Conservation (phyloP, 2,113 vertebrate species). For the Prunella himalayana region DNA sequence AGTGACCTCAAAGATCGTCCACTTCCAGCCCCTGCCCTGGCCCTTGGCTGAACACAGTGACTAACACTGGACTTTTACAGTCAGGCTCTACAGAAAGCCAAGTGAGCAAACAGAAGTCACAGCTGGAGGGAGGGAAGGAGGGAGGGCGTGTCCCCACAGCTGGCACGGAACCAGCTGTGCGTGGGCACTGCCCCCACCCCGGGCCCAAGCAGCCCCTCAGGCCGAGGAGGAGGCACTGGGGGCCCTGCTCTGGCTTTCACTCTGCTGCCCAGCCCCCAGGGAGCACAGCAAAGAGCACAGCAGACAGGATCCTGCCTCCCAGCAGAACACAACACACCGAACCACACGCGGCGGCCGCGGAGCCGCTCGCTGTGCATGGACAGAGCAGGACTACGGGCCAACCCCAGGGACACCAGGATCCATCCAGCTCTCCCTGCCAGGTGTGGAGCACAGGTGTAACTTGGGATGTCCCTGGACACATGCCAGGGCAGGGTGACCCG, state of each 20-base stretch:
- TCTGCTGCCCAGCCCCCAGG: background rate
- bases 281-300: background rate
- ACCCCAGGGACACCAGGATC: accelerated
- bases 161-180: accelerated
- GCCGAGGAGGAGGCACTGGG: background rate
- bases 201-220: background rate
- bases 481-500: accelerated
- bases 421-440: accelerated
- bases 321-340: background rate
- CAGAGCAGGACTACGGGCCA: accelerated
- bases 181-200: accelerated
- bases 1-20: background rate
- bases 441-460: accelerated
- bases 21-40: background rate
- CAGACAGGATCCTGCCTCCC: accelerated
- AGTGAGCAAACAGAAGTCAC: accelerated
- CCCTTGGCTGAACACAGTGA: background rate
- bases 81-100: background rate
- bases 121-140: background rate
- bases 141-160: background rate
- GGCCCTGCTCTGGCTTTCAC: background rate
- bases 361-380: accelerated
- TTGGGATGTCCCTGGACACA: accelerated
- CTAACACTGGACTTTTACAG: background rate
- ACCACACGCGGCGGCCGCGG: accelerated